A percentile compares a stretch with the other conserved stretches of the same genome.
These are phyloP conservation scores for Okamejei kenojei DNA, from an alignment of 2,797 vertebrate genomes.

Conservation along the genomic window DNA sequence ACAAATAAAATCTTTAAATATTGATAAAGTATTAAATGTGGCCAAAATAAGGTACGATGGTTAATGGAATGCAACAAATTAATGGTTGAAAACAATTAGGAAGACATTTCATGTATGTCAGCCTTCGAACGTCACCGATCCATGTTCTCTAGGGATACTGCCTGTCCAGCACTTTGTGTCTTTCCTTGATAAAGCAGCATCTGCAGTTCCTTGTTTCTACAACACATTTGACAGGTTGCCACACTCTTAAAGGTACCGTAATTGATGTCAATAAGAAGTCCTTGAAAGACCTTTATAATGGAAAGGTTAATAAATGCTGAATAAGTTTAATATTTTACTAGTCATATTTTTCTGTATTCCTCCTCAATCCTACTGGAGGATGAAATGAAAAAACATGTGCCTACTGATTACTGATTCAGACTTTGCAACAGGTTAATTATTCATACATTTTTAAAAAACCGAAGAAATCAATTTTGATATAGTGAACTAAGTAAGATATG, in stretches of 20 bases:
- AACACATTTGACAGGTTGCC: not conserved
- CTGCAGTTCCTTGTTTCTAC: too few relatives aligned
- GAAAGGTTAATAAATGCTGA: too few relatives aligned
- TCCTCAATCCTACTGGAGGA: not conserved
- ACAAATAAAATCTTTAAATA: too few relatives aligned
- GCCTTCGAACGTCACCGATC: too few relatives aligned
- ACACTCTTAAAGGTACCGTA: not conserved
- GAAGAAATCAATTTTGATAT: not conserved
- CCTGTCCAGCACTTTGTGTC: too few relatives aligned
- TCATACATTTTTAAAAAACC: not conserved
- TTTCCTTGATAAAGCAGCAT: too few relatives aligned
- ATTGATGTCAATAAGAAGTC: not conserved
- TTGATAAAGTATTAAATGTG: too few relatives aligned
- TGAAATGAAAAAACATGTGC: not conserved
- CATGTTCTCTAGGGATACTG: too few relatives aligned
- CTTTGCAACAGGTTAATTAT: not conserved
- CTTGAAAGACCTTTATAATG: not conserved
- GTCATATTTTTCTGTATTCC: not conserved
- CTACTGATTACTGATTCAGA: slow-evolving; percentile 19
- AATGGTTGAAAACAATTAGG: too few relatives aligned
- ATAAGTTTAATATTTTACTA: not conserved
- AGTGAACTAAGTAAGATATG: not conserved
- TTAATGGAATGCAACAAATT: too few relatives aligned
- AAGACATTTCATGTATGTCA: too few relatives aligned
- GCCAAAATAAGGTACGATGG: too few relatives aligned